A percentile compares a stretch with the other conserved stretches of the same genome.
Evolutionary conservation across 2,888 invertebrate species (phyloP).

Genomic region (Habrosyne pyritoides): DNA sequence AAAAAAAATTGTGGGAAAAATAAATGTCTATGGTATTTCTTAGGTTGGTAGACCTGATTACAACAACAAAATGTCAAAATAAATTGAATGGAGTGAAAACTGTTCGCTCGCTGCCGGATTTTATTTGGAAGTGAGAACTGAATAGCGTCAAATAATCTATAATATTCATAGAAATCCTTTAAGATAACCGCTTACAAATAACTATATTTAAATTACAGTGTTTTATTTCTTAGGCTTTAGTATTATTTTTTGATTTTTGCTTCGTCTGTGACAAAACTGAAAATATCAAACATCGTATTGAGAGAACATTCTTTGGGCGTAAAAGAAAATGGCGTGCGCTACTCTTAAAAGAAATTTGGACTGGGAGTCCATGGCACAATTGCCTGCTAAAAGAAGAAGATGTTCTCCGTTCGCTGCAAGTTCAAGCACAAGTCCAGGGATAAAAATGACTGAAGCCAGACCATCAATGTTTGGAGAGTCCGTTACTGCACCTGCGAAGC

Average conservation of each 20-base stretch:
- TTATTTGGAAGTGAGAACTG: constrained; percentile 64
- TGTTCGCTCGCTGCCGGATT: constrained; percentile 53
- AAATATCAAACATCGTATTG: constrained; percentile 55
- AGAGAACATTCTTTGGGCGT: constrained; percentile 84
- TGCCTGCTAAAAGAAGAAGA: constrained; percentile 94
- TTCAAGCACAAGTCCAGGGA: constrained; percentile 78
- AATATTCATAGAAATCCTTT: constrained; percentile 66
- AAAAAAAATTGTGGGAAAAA: constrained; percentile 24
- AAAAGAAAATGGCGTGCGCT: constrained; percentile 97
- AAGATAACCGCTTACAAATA: constrained; percentile 50
- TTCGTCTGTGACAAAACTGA: constrained; percentile 57
- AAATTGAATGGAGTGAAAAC: constrained; percentile 65
- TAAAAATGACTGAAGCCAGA: constrained; percentile 82
- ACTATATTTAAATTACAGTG: constrained; percentile 54
- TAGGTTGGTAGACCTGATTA: constrained; percentile 38
- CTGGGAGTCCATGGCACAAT: constrained; percentile 95
- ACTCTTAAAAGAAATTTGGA: constrained; percentile 97
- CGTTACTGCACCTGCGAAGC: constrained; percentile 87
- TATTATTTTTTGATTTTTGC: constrained; percentile 65
- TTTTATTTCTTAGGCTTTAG: constrained; percentile 48
- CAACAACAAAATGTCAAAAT: constrained; percentile 64
- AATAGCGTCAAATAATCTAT: constrained; percentile 62
- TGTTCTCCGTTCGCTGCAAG: constrained; percentile 93
- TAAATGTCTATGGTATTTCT: constrained; percentile 27
- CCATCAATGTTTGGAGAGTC: constrained; percentile 93